Evolutionary conservation across 2,113 vertebrate species (phyloP).

Genomic region (Crotophaga sulcirostris): DNA sequence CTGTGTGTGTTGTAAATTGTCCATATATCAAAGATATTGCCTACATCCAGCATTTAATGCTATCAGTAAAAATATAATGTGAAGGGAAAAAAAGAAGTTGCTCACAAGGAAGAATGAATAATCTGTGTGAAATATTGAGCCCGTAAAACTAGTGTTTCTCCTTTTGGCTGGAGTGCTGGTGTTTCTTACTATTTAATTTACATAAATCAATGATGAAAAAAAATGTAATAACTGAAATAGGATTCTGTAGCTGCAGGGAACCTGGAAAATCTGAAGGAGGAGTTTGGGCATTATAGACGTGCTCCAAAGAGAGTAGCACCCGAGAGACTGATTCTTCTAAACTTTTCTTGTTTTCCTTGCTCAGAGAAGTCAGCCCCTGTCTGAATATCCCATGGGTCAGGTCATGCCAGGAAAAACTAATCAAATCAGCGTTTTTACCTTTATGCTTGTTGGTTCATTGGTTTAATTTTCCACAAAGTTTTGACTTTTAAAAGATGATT

Average conservation of each 20-base stretch:
- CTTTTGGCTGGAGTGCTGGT: constrained; percentile 37
- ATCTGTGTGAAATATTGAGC: constrained; percentile 64
- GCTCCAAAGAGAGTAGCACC: not conserved
- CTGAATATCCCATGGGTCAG: not conserved
- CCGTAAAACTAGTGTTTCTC: constrained; percentile 63
- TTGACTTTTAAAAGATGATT: not conserved
- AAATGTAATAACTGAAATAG: constrained; percentile 26
- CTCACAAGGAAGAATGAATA: constrained; percentile 66
- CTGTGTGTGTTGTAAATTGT: constrained; percentile 44
- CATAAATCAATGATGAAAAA: constrained; percentile 56
- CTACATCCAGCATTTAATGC: constrained; percentile 60
- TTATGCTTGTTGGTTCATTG: not conserved
- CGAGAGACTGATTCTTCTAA: not conserved
- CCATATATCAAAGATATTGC: constrained; percentile 60
- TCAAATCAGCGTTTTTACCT: not conserved
- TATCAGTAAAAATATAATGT: constrained; percentile 62
- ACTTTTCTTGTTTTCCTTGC: not conserved
- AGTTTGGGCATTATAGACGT: not conserved
- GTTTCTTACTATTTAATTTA: constrained; percentile 67
- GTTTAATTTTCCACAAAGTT: not conserved
- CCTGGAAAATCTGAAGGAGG: not conserved
- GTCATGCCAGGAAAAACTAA: not conserved
- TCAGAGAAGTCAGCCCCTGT: not conserved
- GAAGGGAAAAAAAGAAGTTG: constrained; percentile 8
- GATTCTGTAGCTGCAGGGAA: constrained; percentile 25